Base-by-base conservation (phyloP, 2,888 invertebrate species). In the Leptarthrus brevirostris region DNA sequence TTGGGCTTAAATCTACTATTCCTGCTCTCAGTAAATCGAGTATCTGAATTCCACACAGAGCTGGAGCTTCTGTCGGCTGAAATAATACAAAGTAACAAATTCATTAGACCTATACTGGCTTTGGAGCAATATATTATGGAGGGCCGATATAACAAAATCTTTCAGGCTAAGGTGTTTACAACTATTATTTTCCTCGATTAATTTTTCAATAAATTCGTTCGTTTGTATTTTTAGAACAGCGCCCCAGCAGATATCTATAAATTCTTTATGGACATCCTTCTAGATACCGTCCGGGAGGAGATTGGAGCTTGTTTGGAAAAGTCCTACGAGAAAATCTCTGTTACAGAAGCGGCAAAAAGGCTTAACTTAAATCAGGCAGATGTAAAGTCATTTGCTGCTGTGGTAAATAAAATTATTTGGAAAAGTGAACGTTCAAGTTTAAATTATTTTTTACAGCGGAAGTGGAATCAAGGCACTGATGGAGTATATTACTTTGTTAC, bases 51-150 rank as follows among this genome's bases (percentile, higher is more conserved):
- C 85, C 99, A 99, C 83, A 98, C 98, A 0, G 98, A 98, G 84
- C 85, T 99, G 78, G 99, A 99, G 83, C 88, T 97, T 24, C 87
- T 99, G 34, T 94, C 97, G 0, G 92, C 94, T 3, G 94, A 96
- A 82, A 93, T 94, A 71, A 93, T 98, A 78, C 93, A 96, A 83
- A 92, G 91, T 66, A 97, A 98, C 83, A 92, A 95, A 16, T 99
- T 96, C 83, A 96, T 99, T 74, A 90, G 92, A 76, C 97, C 98
- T 82, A 97, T 98, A 0, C 88, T 99, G 10, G 95, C 96, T 6
- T 89, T 99, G 81, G 99, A 99, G 81, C 99, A 99, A 84, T 98
- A 97, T 84, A 88, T 99, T 72, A 99, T 99, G 98, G 99, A 99
- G 84, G 99, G 99, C 58, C 96, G 97, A 78, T 99, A 99, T 83